Percentiles rank a stretch among this genome's conserved stretches.
phyloP scores from a whole-genome alignment of 1,140 invertebrate genomes.

The Scylla paramamosain region DNA sequence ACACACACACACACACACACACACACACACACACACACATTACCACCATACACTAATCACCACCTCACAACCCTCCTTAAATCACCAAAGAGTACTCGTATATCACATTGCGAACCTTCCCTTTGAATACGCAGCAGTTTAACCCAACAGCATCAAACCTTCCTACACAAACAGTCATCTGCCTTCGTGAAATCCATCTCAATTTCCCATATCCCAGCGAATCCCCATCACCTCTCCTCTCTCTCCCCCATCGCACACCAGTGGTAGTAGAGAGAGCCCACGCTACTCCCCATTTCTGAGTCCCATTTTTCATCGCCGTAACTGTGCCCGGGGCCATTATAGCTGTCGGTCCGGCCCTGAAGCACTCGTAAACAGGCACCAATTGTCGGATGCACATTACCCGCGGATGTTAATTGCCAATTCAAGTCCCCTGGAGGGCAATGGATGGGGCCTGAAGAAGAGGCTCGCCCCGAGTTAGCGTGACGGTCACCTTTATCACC shows the following conservation, averaged over 20 bases:
- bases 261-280: background rate
- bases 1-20: no score
- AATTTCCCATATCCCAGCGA: no score
- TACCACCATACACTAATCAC: no score
- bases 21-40: no score
- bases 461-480: background rate
- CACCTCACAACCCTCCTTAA: no score
- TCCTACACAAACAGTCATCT: no score
- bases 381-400: slow-evolving; percentile 22
- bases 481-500: slow-evolving; percentile 21
- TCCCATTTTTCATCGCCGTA: background rate
- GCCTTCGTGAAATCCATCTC: no score
- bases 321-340: background rate
- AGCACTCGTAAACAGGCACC: slow-evolving; percentile 10
- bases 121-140: no score
- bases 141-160: no score
- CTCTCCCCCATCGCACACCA: background rate
- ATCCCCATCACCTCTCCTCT: background rate
- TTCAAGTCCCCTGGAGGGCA: slow-evolving; percentile 17
- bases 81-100: no score
- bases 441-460: slow-evolving; percentile 7
- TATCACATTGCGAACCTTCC: no score
- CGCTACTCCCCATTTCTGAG: background rate
- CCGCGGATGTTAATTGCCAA: background rate
- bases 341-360: background rate